Conservation (phyloP, 2,797 vertebrate species). For the Amphiprion clarkii region DNA sequence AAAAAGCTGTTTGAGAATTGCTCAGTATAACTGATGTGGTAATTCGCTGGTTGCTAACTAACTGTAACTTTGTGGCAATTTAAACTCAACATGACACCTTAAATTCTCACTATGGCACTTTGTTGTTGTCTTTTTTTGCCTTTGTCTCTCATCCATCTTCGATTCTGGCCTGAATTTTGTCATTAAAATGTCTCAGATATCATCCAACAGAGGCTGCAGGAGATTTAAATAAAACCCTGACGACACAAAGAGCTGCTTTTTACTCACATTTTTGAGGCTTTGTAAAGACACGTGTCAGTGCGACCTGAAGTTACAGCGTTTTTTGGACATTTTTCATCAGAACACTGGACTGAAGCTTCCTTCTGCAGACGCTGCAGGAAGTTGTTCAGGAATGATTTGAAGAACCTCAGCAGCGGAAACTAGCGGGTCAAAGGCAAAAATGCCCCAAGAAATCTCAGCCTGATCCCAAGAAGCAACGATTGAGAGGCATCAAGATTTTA, state of each 20-base stretch:
- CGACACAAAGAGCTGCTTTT: too few relatives aligned
- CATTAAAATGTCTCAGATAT: constrained; percentile 16
- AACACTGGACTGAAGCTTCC: constrained; percentile 8
- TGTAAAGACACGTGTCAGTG: constrained; percentile 39
- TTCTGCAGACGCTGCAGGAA: too few relatives aligned
- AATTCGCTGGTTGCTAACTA: constrained; percentile 79
- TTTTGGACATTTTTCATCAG: constrained; percentile 23
- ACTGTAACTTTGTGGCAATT: constrained; percentile 73
- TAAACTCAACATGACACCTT: constrained; percentile 53
- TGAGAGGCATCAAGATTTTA: too few relatives aligned
- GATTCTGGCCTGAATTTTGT: constrained; percentile 17
- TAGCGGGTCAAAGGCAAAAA: too few relatives aligned
- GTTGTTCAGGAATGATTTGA: too few relatives aligned
- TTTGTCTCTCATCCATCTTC: constrained; percentile 5
- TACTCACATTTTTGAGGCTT: constrained; percentile 1
- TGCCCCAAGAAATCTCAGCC: too few relatives aligned
- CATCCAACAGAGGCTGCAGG: too few relatives aligned
- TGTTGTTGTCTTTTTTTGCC: constrained; percentile 25
- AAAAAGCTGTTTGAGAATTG: constrained; percentile 75
- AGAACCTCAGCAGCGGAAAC: too few relatives aligned
- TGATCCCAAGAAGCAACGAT: too few relatives aligned
- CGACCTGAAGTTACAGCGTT: constrained; percentile 35
- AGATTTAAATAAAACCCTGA: too few relatives aligned
- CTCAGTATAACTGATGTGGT: constrained; percentile 70
- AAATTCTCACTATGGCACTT: constrained; percentile 31